Conservation (phyloP, 2,113 vertebrate species). For the Nycticryphes semicollaris region DNA sequence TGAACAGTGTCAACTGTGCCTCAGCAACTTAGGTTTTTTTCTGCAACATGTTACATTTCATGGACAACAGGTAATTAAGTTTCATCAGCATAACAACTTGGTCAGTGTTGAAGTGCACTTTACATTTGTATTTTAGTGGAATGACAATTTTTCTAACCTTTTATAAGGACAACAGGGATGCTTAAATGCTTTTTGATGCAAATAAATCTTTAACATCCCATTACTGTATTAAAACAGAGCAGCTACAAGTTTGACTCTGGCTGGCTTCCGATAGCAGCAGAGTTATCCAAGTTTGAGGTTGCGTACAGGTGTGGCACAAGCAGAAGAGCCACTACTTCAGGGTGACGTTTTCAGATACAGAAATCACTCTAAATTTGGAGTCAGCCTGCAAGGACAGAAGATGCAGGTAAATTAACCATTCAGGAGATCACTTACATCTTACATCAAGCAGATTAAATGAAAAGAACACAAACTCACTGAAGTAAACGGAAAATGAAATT, state of each 20-base stretch:
- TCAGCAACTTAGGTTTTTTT: not conserved
- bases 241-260: not conserved
- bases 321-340: not conserved
- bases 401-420: not conserved
- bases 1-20: not conserved
- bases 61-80: slow-evolving; percentile 57
- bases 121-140: not conserved
- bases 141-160: not conserved
- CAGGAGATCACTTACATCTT: not conserved
- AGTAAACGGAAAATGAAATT: too few relatives aligned
- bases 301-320: not conserved
- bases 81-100: not conserved
- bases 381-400: not conserved
- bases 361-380: not conserved
- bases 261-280: not conserved
- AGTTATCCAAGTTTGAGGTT: not conserved
- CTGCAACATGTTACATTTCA: not conserved
- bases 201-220: not conserved
- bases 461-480: too few relatives aligned
- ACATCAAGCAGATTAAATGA: not conserved
- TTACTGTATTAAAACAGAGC: not conserved
- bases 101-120: slow-evolving; percentile 14
- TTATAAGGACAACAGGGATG: not conserved
- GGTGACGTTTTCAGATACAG: not conserved
- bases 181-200: not conserved